These are phyloP conservation scores for Petroica traversi DNA, from an alignment of 2,113 vertebrate species.

Conservation along the genomic window DNA sequence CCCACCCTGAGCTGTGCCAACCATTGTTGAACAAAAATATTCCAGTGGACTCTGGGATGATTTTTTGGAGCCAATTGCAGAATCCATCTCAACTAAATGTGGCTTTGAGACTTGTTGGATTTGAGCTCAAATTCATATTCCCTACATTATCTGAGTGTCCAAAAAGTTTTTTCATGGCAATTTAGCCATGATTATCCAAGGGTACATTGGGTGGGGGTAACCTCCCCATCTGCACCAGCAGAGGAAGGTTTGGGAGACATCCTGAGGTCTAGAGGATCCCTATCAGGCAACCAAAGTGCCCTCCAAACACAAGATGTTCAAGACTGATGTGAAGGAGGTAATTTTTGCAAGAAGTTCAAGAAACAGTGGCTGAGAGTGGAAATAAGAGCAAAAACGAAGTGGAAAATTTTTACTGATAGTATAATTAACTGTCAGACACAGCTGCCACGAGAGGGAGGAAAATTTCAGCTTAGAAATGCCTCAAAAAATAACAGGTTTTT, in stretches of 20 bases:
- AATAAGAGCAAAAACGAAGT: background rate
- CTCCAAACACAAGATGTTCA: background rate
- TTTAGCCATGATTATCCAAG: background rate
- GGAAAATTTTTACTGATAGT: background rate
- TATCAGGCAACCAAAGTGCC: background rate
- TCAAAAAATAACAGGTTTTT: rapidly evolving
- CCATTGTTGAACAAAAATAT: background rate
- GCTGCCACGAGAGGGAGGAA: background rate
- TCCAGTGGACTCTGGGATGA: background rate
- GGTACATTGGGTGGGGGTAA: rapidly evolving
- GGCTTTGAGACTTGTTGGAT: background rate
- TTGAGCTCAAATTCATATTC: background rate
- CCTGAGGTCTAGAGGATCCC: background rate
- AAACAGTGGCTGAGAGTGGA: background rate
- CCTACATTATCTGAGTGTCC: background rate
- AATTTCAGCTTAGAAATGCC: background rate
- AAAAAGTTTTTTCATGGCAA: background rate
- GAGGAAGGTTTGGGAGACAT: background rate
- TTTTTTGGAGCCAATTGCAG: background rate
- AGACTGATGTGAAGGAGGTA: background rate
- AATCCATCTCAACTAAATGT: background rate
- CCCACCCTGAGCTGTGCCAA: background rate
- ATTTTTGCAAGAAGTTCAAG: background rate
- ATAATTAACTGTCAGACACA: background rate
- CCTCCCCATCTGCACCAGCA: background rate